Evolutionary conservation across 2,113 vertebrate genomes (phyloP), one percentile per base, ranked within the genome.

Genomic region (Thinocorus orbignyianus): DNA sequence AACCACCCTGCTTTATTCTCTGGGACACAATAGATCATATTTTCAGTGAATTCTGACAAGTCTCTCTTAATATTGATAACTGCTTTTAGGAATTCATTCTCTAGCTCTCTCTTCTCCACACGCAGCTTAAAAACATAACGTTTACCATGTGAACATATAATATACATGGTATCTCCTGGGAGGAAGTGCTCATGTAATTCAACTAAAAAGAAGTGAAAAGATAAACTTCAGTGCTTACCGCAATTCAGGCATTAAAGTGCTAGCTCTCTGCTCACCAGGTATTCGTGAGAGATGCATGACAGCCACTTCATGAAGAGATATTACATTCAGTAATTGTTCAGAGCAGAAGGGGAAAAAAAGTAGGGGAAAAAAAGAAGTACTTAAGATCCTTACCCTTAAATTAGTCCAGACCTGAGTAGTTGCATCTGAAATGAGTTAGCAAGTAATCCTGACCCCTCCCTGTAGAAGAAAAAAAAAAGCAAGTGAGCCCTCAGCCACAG

Each of bases 311-410:
- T 5, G 1, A 11, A 76, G 5, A 79, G 18, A 64, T 15, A 28
- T 1, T 17, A 5, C 4, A 5, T 35, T 79, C 22, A 26, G 25
- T 25, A 68, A 26, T 11, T 39, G 3, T 19, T 54, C 5, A 30
- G 30, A 54, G 16, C 16, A 17, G 17, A 33, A 35, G 42, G 14
- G 2, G 3, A 7, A n/a, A 8, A 5, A 4, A 9, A 15, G 5
- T 13, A 22, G 2, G 15, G 25, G 31, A 12, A 14, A 19, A 25
- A 6, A 1, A 16, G 1, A 1, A 20, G 0, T 1, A 8, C 55
- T 79, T 71, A 65, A 74, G 11, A 2, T 76, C n/a, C 37, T 62
- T 44, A 37, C 3, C 33, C 13, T 78, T 62, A 26, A 83, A 83
- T 61, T 58, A 58, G 55, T 31, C 28, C 41, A 88, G 30, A 49